Base-by-base conservation (phyloP, 53 echinoderm and acorn worm species). In the Apostichopus leukothele region DNA sequence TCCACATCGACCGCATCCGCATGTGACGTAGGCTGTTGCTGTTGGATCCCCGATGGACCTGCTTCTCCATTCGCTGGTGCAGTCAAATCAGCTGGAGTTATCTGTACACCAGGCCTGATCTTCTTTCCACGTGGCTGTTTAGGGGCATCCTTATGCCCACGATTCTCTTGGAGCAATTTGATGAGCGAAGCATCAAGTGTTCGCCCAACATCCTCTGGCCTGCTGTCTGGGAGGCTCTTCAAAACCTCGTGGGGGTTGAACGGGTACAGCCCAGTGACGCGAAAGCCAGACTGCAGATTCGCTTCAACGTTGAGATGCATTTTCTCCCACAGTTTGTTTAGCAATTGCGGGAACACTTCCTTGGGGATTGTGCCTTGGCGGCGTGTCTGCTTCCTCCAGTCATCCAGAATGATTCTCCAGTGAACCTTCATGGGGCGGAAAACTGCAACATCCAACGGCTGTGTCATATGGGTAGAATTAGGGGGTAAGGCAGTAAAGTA, bases 401-500 rank as follows among this genome's bases (percentile, higher is more conserved):
- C 51, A 6, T 50, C 74, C 14, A 74, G n/a, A 7, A 78, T 11
- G 5, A 6, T 53, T 27, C 88, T 50, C 88, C 88, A 76, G 7
- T 14, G n/a, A 26, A 19, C 60, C 51, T 89, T 60, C 27, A 83
- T 67, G 6, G 80, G 89, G 9, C 83, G 53, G 50, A 75, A 89
- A 50, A 80, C 75, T n/a, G 89, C 89, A 4, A 89, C 83, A 67
- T 89, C 89, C 67, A 89, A 50, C 11, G 89, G 83, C 67, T 89
- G 89, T 16, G 71, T 67, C 4, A 89, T 52, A 53, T 89, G 89
- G 5, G 89, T 89, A 5, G 80, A 63, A 27, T 89, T 89, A 1
- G 89, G 80, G 5, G 83, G 89, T 2, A 83, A 79, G 4, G 75
- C 51, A 7, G 77, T 76, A 20, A 88, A 88, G 13, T 57, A 68